phyloP scores from a whole-genome alignment of 2,797 vertebrate species.

The Peromyscus nudipes region DNA sequence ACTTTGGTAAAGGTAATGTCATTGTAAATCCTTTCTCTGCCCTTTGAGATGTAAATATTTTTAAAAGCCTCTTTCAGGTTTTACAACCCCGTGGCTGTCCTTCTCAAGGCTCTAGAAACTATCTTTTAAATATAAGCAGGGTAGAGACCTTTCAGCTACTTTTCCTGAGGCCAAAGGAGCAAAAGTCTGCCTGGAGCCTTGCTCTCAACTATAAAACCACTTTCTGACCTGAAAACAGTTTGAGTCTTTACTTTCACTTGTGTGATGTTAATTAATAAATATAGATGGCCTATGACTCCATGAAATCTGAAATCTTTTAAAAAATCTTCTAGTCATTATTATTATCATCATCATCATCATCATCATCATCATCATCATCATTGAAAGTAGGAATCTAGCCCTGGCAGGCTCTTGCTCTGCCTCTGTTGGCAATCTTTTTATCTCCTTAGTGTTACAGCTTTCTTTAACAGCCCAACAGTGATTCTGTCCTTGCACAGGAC shows the following conservation, averaged over 20 bases:
- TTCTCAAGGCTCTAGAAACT: constrained; percentile 16
- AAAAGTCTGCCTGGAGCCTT: background rate
- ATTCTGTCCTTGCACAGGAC: background rate
- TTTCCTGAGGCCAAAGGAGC: background rate
- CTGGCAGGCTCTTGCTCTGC: background rate
- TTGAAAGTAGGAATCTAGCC: background rate
- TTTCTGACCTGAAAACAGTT: background rate
- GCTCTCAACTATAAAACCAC: background rate
- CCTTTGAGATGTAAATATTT: constrained; percentile 45
- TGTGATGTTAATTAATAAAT: background rate
- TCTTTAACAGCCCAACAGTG: background rate
- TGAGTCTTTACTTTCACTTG: background rate
- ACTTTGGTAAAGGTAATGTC: background rate
- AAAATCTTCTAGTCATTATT: background rate
- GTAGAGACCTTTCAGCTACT: background rate
- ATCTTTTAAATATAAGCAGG: background rate
- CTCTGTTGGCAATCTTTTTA: background rate
- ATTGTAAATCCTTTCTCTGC: constrained; percentile 21
- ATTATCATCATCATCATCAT: no score
- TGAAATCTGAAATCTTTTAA: background rate
- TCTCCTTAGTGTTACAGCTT: background rate
- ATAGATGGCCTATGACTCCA: background rate
- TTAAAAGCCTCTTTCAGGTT: constrained; percentile 11
- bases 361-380: no score
- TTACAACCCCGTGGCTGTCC: background rate